Evolutionary conservation across 2,113 vertebrate species (phyloP).

Genomic region (Sarotherodon lohbergeri): DNA sequence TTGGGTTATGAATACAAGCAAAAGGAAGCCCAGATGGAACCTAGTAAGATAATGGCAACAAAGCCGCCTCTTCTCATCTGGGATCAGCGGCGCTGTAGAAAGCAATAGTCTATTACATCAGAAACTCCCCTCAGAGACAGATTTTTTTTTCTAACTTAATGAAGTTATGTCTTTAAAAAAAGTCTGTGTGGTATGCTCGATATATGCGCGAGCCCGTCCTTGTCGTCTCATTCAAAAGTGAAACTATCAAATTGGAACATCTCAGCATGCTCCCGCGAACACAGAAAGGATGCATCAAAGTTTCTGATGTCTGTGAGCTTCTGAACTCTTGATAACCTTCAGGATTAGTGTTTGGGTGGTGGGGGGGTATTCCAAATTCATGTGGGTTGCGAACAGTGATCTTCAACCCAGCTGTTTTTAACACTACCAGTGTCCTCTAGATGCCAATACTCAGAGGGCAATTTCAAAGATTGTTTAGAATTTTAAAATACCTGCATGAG

Average conservation of each 20-base stretch:
- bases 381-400: not conserved
- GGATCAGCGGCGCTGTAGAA: not conserved
- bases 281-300: not conserved
- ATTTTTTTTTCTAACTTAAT: not conserved
- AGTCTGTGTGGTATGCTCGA: not conserved
- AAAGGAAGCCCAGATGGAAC: conserved; percentile 30
- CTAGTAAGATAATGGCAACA: conserved; percentile 29
- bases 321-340: conserved; percentile 38
- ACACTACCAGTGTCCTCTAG: not conserved
- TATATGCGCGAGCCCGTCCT: not conserved
- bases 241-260: conserved; percentile 8
- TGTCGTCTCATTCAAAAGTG: not conserved
- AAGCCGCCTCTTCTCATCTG: conserved; percentile 18
- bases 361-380: not conserved
- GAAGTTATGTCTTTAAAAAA: not conserved
- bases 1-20: conserved; percentile 56
- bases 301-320: not conserved
- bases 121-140: not conserved
- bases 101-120: not conserved
- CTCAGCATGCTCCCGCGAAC: not conserved
- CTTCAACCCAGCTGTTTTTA: not conserved
- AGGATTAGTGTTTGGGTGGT: not conserved
- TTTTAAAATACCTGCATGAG: not conserved
- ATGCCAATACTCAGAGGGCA: not conserved
- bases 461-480: conserved; percentile 21